Conservation (phyloP, 2,888 invertebrate species). For the Protodeltote pygarga region DNA sequence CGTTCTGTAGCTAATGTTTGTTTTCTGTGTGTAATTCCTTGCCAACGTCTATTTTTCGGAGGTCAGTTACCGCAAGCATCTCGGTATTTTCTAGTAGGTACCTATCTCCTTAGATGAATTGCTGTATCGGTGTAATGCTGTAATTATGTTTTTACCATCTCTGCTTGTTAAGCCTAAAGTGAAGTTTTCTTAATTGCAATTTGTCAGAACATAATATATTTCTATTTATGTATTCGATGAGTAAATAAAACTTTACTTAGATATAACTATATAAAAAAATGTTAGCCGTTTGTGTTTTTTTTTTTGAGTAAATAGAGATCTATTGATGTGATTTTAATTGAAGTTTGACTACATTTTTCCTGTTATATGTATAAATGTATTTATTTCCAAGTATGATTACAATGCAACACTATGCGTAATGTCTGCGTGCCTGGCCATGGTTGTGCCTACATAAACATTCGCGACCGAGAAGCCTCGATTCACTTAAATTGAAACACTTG, state of each 20-base stretch:
- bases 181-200: conserved; percentile 25
- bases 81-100: conserved; percentile 7
- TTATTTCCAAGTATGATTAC: conserved; percentile 28
- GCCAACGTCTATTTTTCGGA: conserved; percentile 16
- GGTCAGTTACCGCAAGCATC: conserved; percentile 38
- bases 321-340: not conserved
- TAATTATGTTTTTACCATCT: conserved; percentile 41
- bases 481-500: conserved; percentile 20
- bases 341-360: not conserved
- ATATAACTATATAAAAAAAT: no score
- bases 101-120: conserved; percentile 18
- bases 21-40: conserved; percentile 23
- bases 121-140: conserved; percentile 19
- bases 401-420: conserved; percentile 22
- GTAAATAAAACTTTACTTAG: no score
- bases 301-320: no score
- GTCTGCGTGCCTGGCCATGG: conserved; percentile 22
- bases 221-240: no score
- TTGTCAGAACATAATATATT: conserved; percentile 2
- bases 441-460: conserved; percentile 27
- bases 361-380: not conserved
- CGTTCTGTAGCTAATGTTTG: conserved; percentile 47
- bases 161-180: conserved; percentile 9
- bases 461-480: conserved; percentile 50
- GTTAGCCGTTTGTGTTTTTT: no score